phyloP scores from a whole-genome alignment of 1,140 invertebrate genomes.

The Brachionus rotundiformis region DNA sequence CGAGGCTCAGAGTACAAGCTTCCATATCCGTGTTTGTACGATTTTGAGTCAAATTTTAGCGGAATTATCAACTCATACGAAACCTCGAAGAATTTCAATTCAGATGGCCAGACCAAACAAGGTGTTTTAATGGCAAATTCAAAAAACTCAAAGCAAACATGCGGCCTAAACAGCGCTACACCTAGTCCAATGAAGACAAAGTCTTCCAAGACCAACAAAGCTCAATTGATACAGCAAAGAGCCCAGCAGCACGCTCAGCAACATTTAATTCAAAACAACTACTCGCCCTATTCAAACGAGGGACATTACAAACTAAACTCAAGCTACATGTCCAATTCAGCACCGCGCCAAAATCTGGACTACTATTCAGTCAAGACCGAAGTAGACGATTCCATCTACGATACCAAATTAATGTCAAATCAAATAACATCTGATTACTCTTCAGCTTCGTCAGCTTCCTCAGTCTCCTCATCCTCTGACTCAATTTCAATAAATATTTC shows the following conservation, averaged over 20 bases:
- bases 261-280: constrained; percentile 16
- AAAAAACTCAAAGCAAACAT: background rate
- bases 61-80: background rate
- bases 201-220: constrained; percentile 13
- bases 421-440: constrained; percentile 26
- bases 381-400: background rate
- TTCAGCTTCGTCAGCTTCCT: background rate
- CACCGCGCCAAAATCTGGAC: background rate
- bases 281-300: background rate
- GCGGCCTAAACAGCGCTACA: background rate
- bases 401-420: constrained; percentile 4
- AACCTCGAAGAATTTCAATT: background rate
- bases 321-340: background rate
- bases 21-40: constrained; percentile 78
- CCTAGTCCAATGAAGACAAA: constrained; percentile 8
- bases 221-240: constrained; percentile 36
- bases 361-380: constrained; percentile 26
- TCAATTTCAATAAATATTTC: constrained; percentile 34
- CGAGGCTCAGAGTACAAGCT: constrained; percentile 98
- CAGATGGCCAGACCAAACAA: background rate
- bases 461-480: background rate
- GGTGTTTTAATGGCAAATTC: background rate
- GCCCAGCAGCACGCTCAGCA: constrained; percentile 36
- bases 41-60: constrained; percentile 56
- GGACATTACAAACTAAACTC: background rate